Conservation (phyloP, 2,797 vertebrate genomes). For the Erethizon dorsatum region DNA sequence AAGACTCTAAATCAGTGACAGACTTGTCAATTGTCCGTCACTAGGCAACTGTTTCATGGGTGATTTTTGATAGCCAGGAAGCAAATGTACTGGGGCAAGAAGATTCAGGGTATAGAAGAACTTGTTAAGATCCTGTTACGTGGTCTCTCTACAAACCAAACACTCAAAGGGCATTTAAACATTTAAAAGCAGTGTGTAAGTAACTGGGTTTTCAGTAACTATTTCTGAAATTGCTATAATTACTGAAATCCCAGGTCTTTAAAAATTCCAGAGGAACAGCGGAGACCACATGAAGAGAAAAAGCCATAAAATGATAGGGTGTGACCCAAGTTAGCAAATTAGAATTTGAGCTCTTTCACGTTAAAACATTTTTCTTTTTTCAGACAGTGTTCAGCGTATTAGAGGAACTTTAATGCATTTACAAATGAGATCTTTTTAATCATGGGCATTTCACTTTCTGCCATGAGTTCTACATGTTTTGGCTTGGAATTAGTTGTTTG, state of each 20-base stretch:
- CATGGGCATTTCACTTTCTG: conserved; percentile 66
- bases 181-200: conserved; percentile 55
- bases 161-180: background rate
- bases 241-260: conserved; percentile 71
- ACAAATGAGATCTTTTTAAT: conserved; percentile 59
- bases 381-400: conserved; percentile 25
- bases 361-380: background rate
- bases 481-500: conserved; percentile 61
- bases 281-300: background rate
- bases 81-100: background rate
- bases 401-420: conserved; percentile 23
- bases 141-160: background rate
- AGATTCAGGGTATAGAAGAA: conserved; percentile 13
- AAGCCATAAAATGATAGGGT: conserved; percentile 53
- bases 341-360: conserved; percentile 14
- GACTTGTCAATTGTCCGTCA: background rate
- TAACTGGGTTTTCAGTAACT: conserved; percentile 63
- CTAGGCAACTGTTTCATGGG: background rate
- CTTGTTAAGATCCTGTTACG: background rate
- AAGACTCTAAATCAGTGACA: background rate
- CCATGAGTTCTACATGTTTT: conserved; percentile 49
- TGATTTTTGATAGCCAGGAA: conserved; percentile 36
- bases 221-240: conserved; percentile 73
- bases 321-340: conserved; percentile 55
- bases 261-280: conserved; percentile 63